These are phyloP conservation scores for Chrysocyon brachyurus DNA, from an alignment of 2,797 vertebrate species.

Conservation along the genomic window DNA sequence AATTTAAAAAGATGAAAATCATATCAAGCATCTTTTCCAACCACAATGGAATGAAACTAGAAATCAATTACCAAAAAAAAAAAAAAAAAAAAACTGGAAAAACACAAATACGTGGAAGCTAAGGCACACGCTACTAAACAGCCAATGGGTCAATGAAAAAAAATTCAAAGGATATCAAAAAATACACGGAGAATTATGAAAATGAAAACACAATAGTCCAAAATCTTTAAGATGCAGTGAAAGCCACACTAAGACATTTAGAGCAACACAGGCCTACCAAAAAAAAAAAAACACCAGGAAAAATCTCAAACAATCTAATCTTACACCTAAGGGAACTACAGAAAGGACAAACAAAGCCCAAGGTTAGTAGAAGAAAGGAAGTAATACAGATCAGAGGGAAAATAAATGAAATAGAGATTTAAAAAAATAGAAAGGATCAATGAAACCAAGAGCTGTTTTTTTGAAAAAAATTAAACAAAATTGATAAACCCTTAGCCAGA, in stretches of 20 bases:
- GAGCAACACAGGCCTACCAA: neutral
- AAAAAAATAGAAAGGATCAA: neutral
- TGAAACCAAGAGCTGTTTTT: neutral
- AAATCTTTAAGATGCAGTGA: neutral
- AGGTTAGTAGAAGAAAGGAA: neutral
- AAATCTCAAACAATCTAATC: neutral
- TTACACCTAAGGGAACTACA: neutral
- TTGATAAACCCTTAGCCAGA: neutral
- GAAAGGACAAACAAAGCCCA: neutral
- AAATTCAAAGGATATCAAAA: neutral
- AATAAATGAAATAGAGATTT: neutral
- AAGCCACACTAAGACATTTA: neutral
- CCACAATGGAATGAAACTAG: neutral
- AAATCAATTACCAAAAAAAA: neutral
- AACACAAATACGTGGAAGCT: neutral
- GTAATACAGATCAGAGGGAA: neutral
- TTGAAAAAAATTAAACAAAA: neutral
- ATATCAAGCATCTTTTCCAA: neutral
- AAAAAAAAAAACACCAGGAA: neutral
- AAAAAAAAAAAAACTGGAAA: neutral
- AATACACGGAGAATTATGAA: neutral
- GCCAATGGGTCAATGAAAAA: neutral
- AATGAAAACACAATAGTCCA: neutral
- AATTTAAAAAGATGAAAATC: neutral
- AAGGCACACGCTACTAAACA: neutral